phyloP scores from a whole-genome alignment of 2,113 vertebrate species.

The Opisthocomus hoazin region DNA sequence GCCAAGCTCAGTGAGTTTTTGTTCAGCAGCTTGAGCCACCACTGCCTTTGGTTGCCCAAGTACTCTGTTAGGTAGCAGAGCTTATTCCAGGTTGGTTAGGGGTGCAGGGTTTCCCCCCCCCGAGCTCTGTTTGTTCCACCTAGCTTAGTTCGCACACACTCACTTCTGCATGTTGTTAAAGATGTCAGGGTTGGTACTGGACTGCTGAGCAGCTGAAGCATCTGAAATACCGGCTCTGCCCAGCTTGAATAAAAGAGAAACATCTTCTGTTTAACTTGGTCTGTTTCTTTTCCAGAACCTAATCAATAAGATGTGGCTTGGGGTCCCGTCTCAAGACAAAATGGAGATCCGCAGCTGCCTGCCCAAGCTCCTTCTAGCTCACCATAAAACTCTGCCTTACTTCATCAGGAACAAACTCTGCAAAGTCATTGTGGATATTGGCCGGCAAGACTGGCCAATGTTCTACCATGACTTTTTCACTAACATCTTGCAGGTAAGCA shows the following conservation, averaged over 20 bases:
- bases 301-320: slow-evolving; percentile 99
- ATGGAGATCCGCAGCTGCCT: slow-evolving; percentile 96
- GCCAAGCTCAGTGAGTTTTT: not conserved
- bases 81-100: not conserved
- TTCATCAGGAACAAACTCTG: slow-evolving; percentile 98
- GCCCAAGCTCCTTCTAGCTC: slow-evolving; percentile 92
- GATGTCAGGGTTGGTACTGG: not conserved
- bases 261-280: not conserved
- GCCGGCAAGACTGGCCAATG: slow-evolving; percentile 98
- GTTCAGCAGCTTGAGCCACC: not conserved
- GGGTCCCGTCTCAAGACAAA: slow-evolving; percentile 93
- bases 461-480: slow-evolving; percentile 99
- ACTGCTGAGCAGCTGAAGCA: not conserved
- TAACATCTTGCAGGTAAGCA: slow-evolving; percentile 91
- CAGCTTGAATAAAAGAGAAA: not conserved
- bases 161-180: not conserved
- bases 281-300: slow-evolving; percentile 81
- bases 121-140: not conserved
- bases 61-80: not conserved
- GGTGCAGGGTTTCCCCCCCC: not conserved
- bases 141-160: not conserved
- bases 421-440: slow-evolving; percentile 98
- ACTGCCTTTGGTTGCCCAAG: rapidly evolving
- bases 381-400: slow-evolving; percentile 93
- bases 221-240: not conserved